Base-by-base conservation (phyloP, 2,113 vertebrate species). In the Charadrius vociferus region DNA sequence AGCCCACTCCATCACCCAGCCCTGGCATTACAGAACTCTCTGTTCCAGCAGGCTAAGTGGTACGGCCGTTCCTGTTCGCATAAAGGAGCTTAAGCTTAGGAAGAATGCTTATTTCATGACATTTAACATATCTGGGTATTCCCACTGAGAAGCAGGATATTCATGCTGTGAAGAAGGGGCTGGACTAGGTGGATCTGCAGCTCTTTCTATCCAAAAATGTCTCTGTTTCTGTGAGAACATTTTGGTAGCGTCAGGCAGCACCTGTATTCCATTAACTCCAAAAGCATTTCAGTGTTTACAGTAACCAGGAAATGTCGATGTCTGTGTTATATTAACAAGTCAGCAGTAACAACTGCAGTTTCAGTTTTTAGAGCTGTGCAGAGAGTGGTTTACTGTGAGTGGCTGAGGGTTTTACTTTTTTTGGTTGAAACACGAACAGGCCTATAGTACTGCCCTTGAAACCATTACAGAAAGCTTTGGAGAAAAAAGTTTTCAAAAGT, bases 221-320 rank as follows among this genome's bases (percentile, higher is more conserved):
- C 96, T 84, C 80, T 85, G 80, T 92, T 97, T 95, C 95, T 98
- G 98, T 98, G 98, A 98, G 98, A 99, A 99, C 97, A 88, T 97
- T 98, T 98, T 98, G 96, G 97, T 97, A 97, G 95, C 93, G 70
- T 91, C 97, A 87, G 96, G 94, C 93, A 94, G 82, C 98, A 99
- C 98, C 98, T 99, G 99, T 98, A 98, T 98, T 98, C 97, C 94
- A 99, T 99, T 98, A 99, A 96, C 95, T 97, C 94, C 95, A 93
- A 97, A 97, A 96, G 98, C 95, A 97, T 98, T 97, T 98, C 97
- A 98, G 98, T 98, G 98, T 97, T 97, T 97, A 97, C 89, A 97
- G 93, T 96, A 96, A 96, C 95, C 96, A 97, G 98, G 96, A 97
- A 98, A 97, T 97, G 97, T 96, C 77, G 7, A 94, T 86, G 97